A percentile compares a stretch with the other conserved stretches of the same genome.
phyloP scores from a whole-genome alignment of 2,797 vertebrate species.

The Anisognathus igniventris region DNA sequence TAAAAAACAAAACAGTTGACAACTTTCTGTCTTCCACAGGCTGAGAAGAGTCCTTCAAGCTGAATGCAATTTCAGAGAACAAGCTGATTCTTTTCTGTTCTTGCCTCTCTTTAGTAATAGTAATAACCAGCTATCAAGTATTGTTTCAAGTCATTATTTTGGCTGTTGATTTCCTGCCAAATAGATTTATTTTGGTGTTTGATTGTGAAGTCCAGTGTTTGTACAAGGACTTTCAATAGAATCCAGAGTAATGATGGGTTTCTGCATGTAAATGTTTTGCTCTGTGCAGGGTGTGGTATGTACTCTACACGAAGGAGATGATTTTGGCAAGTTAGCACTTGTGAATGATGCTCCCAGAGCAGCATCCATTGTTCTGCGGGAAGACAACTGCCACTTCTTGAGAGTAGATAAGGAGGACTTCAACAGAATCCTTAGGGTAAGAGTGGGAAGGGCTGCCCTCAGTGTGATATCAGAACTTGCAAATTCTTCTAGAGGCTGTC shows the following conservation, averaged over 20 bases:
- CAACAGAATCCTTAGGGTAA: constrained; percentile 94
- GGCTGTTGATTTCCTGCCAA: constrained; percentile 64
- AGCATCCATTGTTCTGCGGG: constrained; percentile 93
- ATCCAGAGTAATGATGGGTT: constrained; percentile 51
- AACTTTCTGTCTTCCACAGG: constrained; percentile 13
- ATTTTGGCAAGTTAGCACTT: constrained; percentile 96
- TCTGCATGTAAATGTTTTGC: constrained; percentile 35
- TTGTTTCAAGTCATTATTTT: constrained; percentile 61
- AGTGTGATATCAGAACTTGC: neutral
- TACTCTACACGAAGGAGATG: constrained; percentile 94
- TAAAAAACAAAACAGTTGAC: neutral
- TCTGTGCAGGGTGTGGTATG: constrained; percentile 92
- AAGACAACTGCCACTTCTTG: constrained; percentile 97
- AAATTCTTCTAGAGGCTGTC: neutral
- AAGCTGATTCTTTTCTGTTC: constrained; percentile 50
- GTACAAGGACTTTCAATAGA: constrained; percentile 47
- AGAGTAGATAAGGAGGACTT: constrained; percentile 98
- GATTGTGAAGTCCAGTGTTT: constrained; percentile 59
- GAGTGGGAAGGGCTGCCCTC: neutral
- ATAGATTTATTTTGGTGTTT: constrained; percentile 58
- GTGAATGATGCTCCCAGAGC: constrained; percentile 96
- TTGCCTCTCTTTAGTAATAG: constrained; percentile 50
- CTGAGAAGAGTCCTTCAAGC: constrained; percentile 22
- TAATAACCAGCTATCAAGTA: constrained; percentile 62
- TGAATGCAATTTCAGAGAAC: constrained; percentile 43